A percentile compares a stretch with the other conserved stretches of the same genome.
Evolutionary conservation across 2,797 vertebrate genomes (phyloP).

Genomic region (Hydrocynus forskahlii): DNA sequence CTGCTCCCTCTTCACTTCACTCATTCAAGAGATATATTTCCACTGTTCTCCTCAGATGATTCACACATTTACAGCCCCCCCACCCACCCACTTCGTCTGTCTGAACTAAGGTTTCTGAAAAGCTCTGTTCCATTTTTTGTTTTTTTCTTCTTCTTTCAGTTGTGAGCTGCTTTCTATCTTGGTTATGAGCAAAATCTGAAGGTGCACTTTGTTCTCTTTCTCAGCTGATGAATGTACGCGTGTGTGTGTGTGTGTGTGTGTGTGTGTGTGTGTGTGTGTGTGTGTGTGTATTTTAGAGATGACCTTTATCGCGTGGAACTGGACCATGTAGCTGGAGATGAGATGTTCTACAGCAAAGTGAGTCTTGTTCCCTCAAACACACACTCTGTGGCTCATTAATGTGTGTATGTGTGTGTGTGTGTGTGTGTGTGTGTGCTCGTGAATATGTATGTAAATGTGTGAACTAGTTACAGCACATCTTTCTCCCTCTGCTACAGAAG

Average conservation of each 20-base stretch:
- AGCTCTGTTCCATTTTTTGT: not conserved
- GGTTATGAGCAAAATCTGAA: not conserved
- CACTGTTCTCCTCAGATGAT: constrained; percentile 1
- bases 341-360: constrained; percentile 93
- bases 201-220: not conserved
- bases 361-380: constrained; percentile 52
- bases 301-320: constrained; percentile 91
- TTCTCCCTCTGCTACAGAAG: constrained; percentile 76
- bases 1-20: not conserved
- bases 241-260: constrained; percentile 31
- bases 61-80: not conserved
- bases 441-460: not conserved
- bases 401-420: not conserved
- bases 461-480: not conserved
- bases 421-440: not conserved
- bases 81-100: not conserved
- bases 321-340: constrained; percentile 83
- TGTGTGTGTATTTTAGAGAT: constrained; percentile 80
- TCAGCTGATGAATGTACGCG: constrained; percentile 27
- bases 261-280: constrained; percentile 41
- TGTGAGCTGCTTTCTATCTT: not conserved
- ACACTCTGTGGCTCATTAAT: constrained; percentile 4
- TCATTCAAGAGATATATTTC: not conserved
- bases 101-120: not conserved
- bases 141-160: not conserved